Evolutionary conservation across 2,113 vertebrate genomes (phyloP), one percentile per base, ranked within the genome.

Genomic region (Machaerirhynchus nigripectus): DNA sequence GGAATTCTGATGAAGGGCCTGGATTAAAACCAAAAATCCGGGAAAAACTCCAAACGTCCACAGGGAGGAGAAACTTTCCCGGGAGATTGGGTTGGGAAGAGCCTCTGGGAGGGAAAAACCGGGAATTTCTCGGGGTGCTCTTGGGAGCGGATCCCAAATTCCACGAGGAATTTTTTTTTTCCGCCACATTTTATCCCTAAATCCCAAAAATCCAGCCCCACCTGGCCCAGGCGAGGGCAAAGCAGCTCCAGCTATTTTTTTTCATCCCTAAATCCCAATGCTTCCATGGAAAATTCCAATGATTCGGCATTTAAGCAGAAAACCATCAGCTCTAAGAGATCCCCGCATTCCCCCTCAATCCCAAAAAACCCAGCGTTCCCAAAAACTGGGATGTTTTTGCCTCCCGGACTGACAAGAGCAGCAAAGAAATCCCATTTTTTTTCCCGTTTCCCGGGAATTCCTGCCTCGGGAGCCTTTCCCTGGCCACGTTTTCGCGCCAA

Each of bases 401-500:
- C 91, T 96, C 90, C 63, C 42, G 61, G 55, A 52, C 78, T 71
- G 89, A 94, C 83, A 95, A 96, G 67, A 92, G 91, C 92, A 80
- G 93, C 4, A 40, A 13, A n/a, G n/a, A 60, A 96, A 95, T 92
- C 95, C 73, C 95, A 0, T 3, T 33, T 8, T 17, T 8, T 17
- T 95, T 96, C 11, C 11, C 11, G 39, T 75, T 37, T 90, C 96
- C 57, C 5, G 61, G 96, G 96, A 96, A 97, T 97, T 97, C 96
- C 95, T 97, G 97, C 98, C 80, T 35, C 3, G 1, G 81, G 57
- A 46, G 10, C 47, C 96, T 97, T 97, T 95, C 92, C 96, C 96
- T 84, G 95, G 97, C 98, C 97, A 95, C 94, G 95, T 95, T 97
- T 98, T 97, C 96, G 97, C 91, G 95, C 97, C 97, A 96, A 97